Conservation (phyloP, 2,797 vertebrate species). For the Glyptemys insculpta region DNA sequence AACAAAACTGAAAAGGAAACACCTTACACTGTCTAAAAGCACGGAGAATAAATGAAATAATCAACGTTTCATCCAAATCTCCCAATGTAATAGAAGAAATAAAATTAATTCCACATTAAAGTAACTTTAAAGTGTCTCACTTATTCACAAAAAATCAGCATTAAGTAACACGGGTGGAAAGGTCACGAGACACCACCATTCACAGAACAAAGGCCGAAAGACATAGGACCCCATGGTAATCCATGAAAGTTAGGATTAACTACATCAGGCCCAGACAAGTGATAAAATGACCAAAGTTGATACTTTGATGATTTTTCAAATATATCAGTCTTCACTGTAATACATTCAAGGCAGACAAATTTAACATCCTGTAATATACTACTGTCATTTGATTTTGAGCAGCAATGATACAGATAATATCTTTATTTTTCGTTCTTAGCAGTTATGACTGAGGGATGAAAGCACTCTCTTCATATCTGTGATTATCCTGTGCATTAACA, state of each 20-base stretch:
- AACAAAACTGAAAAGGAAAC: not conserved
- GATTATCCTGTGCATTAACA: not conserved
- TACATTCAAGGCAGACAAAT: not conserved
- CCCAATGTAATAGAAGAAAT: not conserved
- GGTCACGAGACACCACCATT: not conserved
- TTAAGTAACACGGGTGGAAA: not conserved
- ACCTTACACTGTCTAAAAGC: not conserved
- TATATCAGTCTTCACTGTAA: not conserved
- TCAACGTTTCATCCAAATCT: not conserved
- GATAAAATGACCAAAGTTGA: not conserved
- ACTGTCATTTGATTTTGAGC: rapidly evolving
- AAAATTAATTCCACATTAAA: not conserved
- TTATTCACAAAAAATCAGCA: rapidly evolving
- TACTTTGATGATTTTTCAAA: not conserved
- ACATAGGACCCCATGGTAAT: not conserved
- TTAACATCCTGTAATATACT: not conserved
- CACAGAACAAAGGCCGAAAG: not conserved
- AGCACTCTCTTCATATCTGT: not conserved
- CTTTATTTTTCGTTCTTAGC: not conserved
- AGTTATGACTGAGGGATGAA: rapidly evolving
- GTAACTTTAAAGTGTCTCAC: not conserved
- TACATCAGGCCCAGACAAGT: not conserved
- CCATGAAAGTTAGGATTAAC: not conserved
- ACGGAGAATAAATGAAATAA: not conserved
- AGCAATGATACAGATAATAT: not conserved